Evolutionary conservation across 2,113 vertebrate genomes (phyloP), one percentile per base, ranked within the genome.

Genomic region (Numenius arquata): DNA sequence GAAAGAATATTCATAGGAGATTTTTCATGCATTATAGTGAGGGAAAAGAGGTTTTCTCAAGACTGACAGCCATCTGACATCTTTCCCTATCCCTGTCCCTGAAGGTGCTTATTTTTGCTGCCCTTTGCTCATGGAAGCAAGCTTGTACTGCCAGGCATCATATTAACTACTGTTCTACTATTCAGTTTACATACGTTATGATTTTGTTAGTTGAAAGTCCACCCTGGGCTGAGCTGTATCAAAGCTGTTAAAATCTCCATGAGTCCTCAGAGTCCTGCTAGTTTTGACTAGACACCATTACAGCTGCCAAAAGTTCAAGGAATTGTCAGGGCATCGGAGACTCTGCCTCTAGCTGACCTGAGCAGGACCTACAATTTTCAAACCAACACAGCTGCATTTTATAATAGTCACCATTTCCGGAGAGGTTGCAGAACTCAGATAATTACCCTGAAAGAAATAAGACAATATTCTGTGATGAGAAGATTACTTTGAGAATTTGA

Each of bases 381-480:
- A 86, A 68, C 89, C 77, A 76, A 26, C 96, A 85, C 98, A 98
- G 97, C 97, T 98, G 97, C 94, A 58, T 95, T 97, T 96, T 97
- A 32, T 88, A 97, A 89, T 89, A 97, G 93, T 97, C 86, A 77
- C 97, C 95, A 55, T 97, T 97, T 96, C 97, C 82, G 48, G 83
- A 96, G 93, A 95, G 98, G 97, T 97, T 97, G 91, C 95, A 96
- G 96, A 98, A 94, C 96, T 97, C 96, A 62, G 94, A 97, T 98
- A 98, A 98, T 98, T 98, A 97, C 95, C 84, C 80, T 96, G 96
- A 97, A 97, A 97, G 97, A 97, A 98, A 97, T 98, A 98, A 98
- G 97, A 98, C 98, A 98, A 98, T 98, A 98, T 98, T 98, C 98
- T 98, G 98, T 98, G 98, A 98, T 98, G 98, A 98, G 98, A 98